Base-by-base conservation (phyloP, 2,888 invertebrate species). In the Diplazon laetatorius region DNA sequence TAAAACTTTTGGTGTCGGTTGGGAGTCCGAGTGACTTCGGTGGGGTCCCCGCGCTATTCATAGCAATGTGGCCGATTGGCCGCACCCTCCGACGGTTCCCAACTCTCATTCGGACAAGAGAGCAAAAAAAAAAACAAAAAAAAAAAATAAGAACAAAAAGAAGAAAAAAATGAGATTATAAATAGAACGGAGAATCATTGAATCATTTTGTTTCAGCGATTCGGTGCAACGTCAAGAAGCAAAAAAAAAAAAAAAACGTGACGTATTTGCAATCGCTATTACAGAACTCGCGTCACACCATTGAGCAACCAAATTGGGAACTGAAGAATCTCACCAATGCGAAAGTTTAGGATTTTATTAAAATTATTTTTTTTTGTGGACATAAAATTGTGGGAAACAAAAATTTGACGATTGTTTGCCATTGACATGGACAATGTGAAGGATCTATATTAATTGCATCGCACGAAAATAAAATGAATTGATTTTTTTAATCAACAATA, bases 81-180 rank as follows among this genome's bases (percentile, higher is more conserved):
- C 85, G 85, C 85, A 78, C 85, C 85, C 82, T 76, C 73, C 79
- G 78, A 80, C 76, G 84, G 85, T 85, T 81, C 80, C 70, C 80
- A 81, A 82, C 82, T 82, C 79, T 80, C 78, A 80, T 79, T 71
- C 60, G 71, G 22, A 73, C 14, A 20, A 52, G 44, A 44, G 59
- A 73, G 72, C 25, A 50, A 66, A 68, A 73, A 22, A 2, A 30
- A 16, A 20, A 59, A 55, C 16, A 25, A 25, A 66, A 22, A 16
- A 42, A 14, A 14, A 37, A 37, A n/a, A 14, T 1, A 65, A 14
- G 6, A 5, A 30, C 25, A 42, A 66, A 68, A 73, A 22, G 3
- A 30, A 16, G 20, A 59, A 12, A 18, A 60, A 59, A 22, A 60
- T 12, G 2, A 6, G 1, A 39, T 65, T 30, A 25, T 16, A 8